Conservation (phyloP, 2,797 vertebrate species). For the Pampus argenteus region DNA sequence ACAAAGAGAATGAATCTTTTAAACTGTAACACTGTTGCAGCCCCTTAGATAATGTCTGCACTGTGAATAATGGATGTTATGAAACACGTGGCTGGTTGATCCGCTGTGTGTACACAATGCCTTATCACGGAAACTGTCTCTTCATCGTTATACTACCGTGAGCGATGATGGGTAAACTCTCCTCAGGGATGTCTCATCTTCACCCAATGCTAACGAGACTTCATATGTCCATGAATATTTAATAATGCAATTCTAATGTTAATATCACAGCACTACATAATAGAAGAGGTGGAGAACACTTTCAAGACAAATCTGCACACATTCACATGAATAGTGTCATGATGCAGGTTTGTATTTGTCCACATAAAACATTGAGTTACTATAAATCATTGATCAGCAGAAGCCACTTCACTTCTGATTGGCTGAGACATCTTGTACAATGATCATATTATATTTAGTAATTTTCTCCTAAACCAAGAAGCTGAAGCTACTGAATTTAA, state of each 20-base stretch:
- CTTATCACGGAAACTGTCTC: constrained; percentile 11
- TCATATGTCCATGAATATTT: constrained; percentile 17
- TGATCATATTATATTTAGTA: too few relatives aligned
- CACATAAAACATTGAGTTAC: neutral
- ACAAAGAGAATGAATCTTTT: constrained; percentile 7
- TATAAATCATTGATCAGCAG: neutral
- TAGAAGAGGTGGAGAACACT: too few relatives aligned
- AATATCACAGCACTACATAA: too few relatives aligned
- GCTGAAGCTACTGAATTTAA: neutral
- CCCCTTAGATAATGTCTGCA: constrained; percentile 14
- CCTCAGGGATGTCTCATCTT: neutral
- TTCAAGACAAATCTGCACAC: too few relatives aligned
- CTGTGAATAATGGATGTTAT: constrained; percentile 20
- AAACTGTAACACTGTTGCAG: constrained; percentile 13
- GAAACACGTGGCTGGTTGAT: constrained; percentile 21
- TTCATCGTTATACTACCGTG: neutral
- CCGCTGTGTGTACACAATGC: constrained; percentile 5
- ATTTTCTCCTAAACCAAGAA: neutral
- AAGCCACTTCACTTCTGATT: neutral
- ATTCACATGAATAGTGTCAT: neutral
- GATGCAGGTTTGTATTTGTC: neutral
- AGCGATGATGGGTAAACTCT: constrained; percentile 8
- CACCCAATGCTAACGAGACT: neutral
- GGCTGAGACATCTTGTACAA: neutral
- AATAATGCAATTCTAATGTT: neutral